Base-by-base conservation (phyloP, 2,888 invertebrate species). In the Griposia aprilina region DNA sequence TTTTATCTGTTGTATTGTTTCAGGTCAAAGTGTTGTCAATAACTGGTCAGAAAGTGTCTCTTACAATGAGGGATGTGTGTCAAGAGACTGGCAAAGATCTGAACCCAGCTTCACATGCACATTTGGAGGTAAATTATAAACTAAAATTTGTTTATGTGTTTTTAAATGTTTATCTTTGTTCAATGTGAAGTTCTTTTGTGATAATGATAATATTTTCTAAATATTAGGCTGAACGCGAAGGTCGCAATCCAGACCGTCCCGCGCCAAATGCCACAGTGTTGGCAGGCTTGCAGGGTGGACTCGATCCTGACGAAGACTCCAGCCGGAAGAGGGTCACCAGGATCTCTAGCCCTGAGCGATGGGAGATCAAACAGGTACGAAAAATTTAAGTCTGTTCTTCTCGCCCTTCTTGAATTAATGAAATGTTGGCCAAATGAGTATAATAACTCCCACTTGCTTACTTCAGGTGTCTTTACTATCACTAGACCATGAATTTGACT, bases 11-110 rank as follows among this genome's bases (percentile, higher is more conserved):
- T 65, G 8, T 36, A 23, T 68, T 82, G 20, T 93, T 94, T 68
- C 92, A 97, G 97, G 97, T 98, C 0, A 99, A 99, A 97, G 99
- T 99, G 0, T 95, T 99, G 76, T 99, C 99, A 26, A 97, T 99
- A 55, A 98, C 98, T n/a, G 99, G 99, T 0, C 99, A 99, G 92
- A 99, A 99, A 95, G 98, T 99, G 0, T 99, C 99, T 2, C 97
- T 99, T 5, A 99, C 99, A 0, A 99, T 99, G 98, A 99, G 99
- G 96, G 99, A 99, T 95, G 99, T 99, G 0, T 99, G 99, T 93
- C 99, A 99, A 94, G 98, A 98, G 36, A 98, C 98, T 0, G 99
- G 99, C 0, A 98, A 98, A 92, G 99, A 99, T 97, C 96, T 99
- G 73, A 99, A 99, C 96, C 99, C 99, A 0, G 95, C 97, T 0